Evolutionary conservation across 2,797 vertebrate genomes (phyloP).

Genomic region (Phoeniculus purpureus): DNA sequence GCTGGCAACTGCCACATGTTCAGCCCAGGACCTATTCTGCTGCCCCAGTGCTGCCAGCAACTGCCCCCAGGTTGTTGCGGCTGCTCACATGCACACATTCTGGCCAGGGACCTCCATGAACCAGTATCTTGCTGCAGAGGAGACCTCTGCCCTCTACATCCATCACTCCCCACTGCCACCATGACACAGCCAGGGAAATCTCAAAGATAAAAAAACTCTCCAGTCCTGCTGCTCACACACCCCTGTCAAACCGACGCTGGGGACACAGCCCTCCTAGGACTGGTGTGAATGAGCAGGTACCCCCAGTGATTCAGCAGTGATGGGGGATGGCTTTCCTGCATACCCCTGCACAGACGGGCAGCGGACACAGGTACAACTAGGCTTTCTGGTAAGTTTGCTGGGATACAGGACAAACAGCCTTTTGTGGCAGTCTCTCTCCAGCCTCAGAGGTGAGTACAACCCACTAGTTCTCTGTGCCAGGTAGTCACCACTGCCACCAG

Average conservation of each 20-base stretch:
- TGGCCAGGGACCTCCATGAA: not conserved
- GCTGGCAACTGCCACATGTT: fast-evolving
- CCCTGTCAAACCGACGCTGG: not conserved
- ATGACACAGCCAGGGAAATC: not conserved
- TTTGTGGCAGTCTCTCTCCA: not conserved
- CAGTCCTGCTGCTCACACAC: fast-evolving
- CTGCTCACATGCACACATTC: not conserved
- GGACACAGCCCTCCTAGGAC: not conserved
- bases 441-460: fast-evolving
- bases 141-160: not conserved
- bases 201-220: not conserved
- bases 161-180: fast-evolving
- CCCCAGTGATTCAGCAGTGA: not conserved
- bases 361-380: not conserved
- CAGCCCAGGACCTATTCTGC: not conserved
- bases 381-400: not conserved
- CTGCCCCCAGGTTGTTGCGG: fast-evolving
- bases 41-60: not conserved
- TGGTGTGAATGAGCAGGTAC: not conserved
- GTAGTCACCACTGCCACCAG: not conserved
- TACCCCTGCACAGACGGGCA: fast-evolving
- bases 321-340: not conserved
- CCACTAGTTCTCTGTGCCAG: not conserved
- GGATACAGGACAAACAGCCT: not conserved
- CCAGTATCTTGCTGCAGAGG: not conserved